Percentiles rank a stretch among this genome's conserved stretches.
phyloP scores from a whole-genome alignment of 2,797 vertebrate species.

The Urosaurus nigricauda region DNA sequence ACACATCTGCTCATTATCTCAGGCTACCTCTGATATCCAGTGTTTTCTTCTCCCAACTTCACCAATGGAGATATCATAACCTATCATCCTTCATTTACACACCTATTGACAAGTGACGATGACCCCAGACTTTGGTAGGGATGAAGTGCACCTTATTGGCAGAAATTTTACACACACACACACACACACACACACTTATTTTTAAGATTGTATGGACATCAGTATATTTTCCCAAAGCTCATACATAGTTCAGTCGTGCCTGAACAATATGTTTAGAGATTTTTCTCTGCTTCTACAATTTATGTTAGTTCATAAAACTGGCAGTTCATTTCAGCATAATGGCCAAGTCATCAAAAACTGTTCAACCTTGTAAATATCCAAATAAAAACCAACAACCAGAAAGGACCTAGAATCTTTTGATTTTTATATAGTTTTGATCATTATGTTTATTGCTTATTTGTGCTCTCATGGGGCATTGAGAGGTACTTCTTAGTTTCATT shows the following conservation, averaged over 20 bases:
- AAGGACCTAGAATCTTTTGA: constrained; percentile 5
- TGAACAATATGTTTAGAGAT: background rate
- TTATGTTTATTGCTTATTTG: constrained; percentile 30
- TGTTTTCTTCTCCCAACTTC: too few species aligned
- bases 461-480: constrained; percentile 11
- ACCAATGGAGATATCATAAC: too few species aligned
- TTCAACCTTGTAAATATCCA: background rate
- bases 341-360: constrained; percentile 1
- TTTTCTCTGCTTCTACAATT: background rate
- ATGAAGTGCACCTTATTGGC: background rate
- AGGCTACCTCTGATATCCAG: too few species aligned
- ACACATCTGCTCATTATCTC: too few species aligned
- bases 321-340: background rate
- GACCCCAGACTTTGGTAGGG: background rate
- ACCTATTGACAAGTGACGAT: background rate
- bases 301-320: constrained; percentile 18
- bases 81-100: too few species aligned
- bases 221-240: background rate
- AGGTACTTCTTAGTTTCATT: constrained; percentile 11
- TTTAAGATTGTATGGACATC: background rate
- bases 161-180: background rate
- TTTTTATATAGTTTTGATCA: background rate
- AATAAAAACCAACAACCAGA: constrained; percentile 30
- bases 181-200: background rate
- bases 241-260: background rate